Conservation (phyloP, 2,888 invertebrate genomes). For the Nipponacmea schrenckii region DNA sequence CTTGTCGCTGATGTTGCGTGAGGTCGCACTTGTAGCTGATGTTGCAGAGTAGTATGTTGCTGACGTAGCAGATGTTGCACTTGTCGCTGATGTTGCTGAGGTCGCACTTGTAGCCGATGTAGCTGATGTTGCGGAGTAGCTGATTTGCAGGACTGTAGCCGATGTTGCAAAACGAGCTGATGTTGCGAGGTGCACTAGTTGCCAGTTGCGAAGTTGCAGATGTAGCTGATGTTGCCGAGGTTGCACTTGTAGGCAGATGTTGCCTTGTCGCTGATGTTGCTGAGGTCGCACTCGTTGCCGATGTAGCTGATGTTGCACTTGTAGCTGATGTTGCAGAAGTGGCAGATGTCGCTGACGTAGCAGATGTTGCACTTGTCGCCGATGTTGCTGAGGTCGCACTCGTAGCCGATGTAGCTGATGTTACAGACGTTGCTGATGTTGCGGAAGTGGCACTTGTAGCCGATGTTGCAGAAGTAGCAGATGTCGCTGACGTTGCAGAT, state of each 20-base stretch:
- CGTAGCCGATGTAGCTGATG: background rate
- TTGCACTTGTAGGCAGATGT: background rate
- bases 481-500: background rate
- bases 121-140: background rate
- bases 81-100: background rate
- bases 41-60: background rate
- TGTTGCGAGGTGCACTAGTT: background rate
- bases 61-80: background rate
- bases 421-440: background rate
- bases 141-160: background rate
- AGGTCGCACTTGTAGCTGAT: background rate
- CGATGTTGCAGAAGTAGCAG: background rate
- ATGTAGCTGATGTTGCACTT: background rate
- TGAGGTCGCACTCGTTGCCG: background rate
- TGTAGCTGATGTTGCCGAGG: background rate
- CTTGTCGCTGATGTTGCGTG: background rate
- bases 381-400: background rate
- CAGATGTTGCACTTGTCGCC: background rate
- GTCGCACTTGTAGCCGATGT: background rate
- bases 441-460: background rate
- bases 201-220: background rate
- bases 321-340: background rate
- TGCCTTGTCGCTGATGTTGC: background rate
- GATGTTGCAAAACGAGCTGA: background rate
- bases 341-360: background rate